Evolutionary conservation across 2,113 vertebrate species (phyloP), one percentile per base, ranked within the genome.

Genomic region (Leiothrix lutea): DNA sequence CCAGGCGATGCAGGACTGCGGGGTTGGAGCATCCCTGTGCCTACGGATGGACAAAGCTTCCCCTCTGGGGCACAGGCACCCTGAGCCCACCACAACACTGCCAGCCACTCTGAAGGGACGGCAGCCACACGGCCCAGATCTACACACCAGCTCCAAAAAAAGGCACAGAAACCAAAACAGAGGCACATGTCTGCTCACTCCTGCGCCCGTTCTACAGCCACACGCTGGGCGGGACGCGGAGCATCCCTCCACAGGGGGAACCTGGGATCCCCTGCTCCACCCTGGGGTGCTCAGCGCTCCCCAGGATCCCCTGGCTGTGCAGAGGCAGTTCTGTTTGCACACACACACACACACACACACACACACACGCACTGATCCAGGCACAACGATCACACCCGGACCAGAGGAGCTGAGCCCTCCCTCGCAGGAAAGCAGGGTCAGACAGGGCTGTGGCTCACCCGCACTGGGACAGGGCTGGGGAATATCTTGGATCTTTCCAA

Each of bases 1-100:
- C 60, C 1, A 0, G 65, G 85, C 2, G 2, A 15, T 12, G 69
- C 14, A 0, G 66, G 67, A 50, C 56, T 73, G 62, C 1, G 2
- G 28, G 56, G 23, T 20, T 70, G 66, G 60, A 75, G 44, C 48
- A 8, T 11, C 15, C 38, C 62, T 5, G 4, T 33, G 47, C n/a
- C 66, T 17, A 5, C 1, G 16, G 47, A 28, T 5, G 50, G 88
- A n/a, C 83, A 54, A 7, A 6, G 17, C 62, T n/a, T 48, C 31
- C n/a, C 66, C 8, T 11, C 17, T 2, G 26, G 40, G 23, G 67
- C 40, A 44, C 17, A 2, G 70, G 42, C 72, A 56, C 33, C 56
- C 51, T 3, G 6, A 79, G 58, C 69, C 61, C 9, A 3, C 20
- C 57, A 8, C 36, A 14, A 8, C 7, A 0, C 38, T 14, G 11